These are phyloP conservation scores for Microtus ochrogaster DNA, from an alignment of 2,113 vertebrate species.

Conservation along the genomic window DNA sequence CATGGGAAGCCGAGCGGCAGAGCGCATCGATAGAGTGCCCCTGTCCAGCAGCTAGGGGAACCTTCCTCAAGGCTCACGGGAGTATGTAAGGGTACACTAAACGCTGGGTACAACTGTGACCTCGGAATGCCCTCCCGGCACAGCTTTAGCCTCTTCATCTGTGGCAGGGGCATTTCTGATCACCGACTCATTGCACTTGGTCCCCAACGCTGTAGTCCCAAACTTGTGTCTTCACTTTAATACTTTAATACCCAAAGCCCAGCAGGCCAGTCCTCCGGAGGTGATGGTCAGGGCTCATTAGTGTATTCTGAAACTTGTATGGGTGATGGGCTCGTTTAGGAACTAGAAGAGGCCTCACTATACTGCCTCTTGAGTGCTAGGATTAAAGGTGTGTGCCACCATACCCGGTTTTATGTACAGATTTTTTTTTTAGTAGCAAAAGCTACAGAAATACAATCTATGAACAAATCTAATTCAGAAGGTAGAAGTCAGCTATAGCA, in stretches of 20 bases:
- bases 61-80: too few species aligned
- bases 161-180: not conserved
- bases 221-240: not conserved
- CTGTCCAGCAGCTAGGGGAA: not conserved
- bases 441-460: not conserved
- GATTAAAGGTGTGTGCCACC: not conserved
- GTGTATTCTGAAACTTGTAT: not conserved
- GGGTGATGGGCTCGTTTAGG: not conserved
- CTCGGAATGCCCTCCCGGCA: not conserved
- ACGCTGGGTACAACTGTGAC: fast-evolving
- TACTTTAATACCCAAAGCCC: not conserved
- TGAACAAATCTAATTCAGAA: not conserved
- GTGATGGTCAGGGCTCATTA: not conserved
- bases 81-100: not conserved
- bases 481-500: not conserved
- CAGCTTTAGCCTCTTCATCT: not conserved
- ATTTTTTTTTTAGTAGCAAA: not conserved
- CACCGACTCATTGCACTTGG: too few species aligned
- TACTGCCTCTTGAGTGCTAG: not conserved
- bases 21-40: slow-evolving; percentile 72
- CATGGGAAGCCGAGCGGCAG: slow-evolving; percentile 72
- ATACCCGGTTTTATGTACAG: not conserved
- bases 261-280: not conserved
- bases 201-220: not conserved
- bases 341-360: not conserved